Evolutionary conservation across 2,113 vertebrate genomes (phyloP).

Genomic region (Typhlomys cinereus): DNA sequence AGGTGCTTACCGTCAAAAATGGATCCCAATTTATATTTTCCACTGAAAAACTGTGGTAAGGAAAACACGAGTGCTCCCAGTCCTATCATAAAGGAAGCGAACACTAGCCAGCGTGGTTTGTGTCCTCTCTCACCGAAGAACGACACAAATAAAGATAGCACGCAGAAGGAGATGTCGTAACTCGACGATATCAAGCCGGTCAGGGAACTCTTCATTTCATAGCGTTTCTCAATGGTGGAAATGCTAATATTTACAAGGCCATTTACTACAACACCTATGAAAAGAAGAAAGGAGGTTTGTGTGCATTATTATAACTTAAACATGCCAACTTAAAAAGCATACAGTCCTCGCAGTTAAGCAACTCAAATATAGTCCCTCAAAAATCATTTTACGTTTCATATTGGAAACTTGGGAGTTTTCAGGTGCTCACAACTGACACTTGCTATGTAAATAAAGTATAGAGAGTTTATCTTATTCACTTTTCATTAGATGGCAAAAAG

Average conservation of each 20-base stretch:
- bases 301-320: not conserved
- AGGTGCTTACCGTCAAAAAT: slow-evolving; percentile 85
- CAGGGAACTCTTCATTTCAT: slow-evolving; percentile 86
- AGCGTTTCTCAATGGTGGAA: slow-evolving; percentile 89
- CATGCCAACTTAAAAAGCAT: not conserved
- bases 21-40: slow-evolving; percentile 82
- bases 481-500: slow-evolving; percentile 32
- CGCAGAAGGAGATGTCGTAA: slow-evolving; percentile 88
- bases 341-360: slow-evolving; percentile 12
- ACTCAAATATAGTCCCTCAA: not conserved
- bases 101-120: slow-evolving; percentile 89
- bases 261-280: slow-evolving; percentile 87
- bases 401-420: not conserved
- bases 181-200: slow-evolving; percentile 87
- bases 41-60: slow-evolving; percentile 86
- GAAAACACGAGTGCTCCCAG: slow-evolving; percentile 86
- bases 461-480: not conserved
- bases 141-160: slow-evolving; percentile 86
- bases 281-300: slow-evolving; percentile 44
- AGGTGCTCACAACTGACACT: not conserved
- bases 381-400: slow-evolving; percentile 24
- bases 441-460: not conserved
- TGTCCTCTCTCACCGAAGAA: slow-evolving; percentile 89
- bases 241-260: slow-evolving; percentile 88
- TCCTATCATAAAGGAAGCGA: slow-evolving; percentile 88